A percentile compares a stretch with the other conserved stretches of the same genome.
Conservation (phyloP, 2,888 invertebrate genomes). For the Cantharis lateralis region DNA sequence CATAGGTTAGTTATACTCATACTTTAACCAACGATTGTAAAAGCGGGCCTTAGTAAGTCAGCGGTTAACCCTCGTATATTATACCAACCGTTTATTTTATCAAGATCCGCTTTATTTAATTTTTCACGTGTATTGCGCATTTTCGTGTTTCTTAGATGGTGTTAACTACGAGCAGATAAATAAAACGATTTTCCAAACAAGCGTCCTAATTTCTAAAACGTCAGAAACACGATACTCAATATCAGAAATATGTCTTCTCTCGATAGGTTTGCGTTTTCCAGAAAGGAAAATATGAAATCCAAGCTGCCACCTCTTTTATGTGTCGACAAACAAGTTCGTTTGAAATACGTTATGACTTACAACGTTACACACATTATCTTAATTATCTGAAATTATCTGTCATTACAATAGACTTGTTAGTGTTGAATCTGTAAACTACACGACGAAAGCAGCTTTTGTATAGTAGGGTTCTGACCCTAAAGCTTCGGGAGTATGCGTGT, state of each 20-base stretch:
- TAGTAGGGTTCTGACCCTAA: conserved; percentile 27
- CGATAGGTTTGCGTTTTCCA: not conserved
- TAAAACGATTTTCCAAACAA: not conserved
- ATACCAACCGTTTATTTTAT: not conserved
- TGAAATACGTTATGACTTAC: conserved; percentile 18
- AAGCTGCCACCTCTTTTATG: not conserved
- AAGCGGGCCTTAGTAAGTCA: too few species aligned
- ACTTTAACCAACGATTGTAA: too few species aligned
- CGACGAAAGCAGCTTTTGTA: conserved; percentile 15
- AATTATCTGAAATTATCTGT: conserved; percentile 38
- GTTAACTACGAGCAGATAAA: not conserved
- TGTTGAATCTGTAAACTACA: conserved; percentile 14
- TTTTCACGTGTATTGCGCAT: not conserved
- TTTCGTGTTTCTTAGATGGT: too few species aligned
- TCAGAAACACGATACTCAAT: not conserved
- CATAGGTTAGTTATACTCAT: too few species aligned
- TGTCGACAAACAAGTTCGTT: conserved; percentile 11
- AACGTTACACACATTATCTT: conserved; percentile 22
- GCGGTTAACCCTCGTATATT: not conserved
- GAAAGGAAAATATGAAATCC: not conserved
- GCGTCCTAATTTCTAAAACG: not conserved
- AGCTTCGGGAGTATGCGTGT: conserved; percentile 1
- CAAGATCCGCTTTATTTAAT: not conserved
- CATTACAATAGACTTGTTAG: conserved; percentile 37
- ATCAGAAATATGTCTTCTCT: not conserved